Conservation (phyloP, 1,140 invertebrate species). For the Megalopta genalis region DNA sequence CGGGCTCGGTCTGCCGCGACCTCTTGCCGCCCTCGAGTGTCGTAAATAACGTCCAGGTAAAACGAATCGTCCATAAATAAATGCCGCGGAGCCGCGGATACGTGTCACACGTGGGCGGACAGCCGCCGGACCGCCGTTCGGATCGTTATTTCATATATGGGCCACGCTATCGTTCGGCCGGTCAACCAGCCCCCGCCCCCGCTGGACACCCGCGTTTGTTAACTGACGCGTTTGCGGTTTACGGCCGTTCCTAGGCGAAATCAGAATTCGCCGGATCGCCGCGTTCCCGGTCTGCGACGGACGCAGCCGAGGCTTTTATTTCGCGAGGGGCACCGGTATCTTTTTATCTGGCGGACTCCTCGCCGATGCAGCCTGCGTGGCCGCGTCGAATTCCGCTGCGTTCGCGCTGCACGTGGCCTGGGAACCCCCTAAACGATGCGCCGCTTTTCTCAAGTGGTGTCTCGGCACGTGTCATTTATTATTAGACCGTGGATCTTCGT, state of each 20-base stretch:
- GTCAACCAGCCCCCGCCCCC: not conserved
- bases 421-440: not conserved
- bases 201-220: conserved; percentile 1
- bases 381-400: not conserved
- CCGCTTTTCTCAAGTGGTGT: no score
- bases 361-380: not conserved
- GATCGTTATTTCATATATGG: conserved; percentile 51
- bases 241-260: conserved; percentile 9
- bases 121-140: conserved; percentile 1
- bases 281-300: not conserved
- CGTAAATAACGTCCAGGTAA: conserved; percentile 45
- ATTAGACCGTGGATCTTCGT: no score
- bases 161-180: conserved; percentile 30
- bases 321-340: not conserved
- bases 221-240: conserved; percentile 28
- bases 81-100: conserved; percentile 25
- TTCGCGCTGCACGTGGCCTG: not conserved
- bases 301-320: not conserved
- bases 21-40: conserved; percentile 41
- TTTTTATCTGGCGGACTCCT: not conserved
- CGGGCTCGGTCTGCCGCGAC: not conserved
- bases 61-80: conserved; percentile 49
- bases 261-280: conserved; percentile 15
- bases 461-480: no score
- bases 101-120: conserved; percentile 33